A percentile compares a stretch with the other conserved stretches of the same genome.
These are phyloP conservation scores for Corella eumyota DNA, from an alignment of 23 tunicate species.

Conservation along the genomic window DNA sequence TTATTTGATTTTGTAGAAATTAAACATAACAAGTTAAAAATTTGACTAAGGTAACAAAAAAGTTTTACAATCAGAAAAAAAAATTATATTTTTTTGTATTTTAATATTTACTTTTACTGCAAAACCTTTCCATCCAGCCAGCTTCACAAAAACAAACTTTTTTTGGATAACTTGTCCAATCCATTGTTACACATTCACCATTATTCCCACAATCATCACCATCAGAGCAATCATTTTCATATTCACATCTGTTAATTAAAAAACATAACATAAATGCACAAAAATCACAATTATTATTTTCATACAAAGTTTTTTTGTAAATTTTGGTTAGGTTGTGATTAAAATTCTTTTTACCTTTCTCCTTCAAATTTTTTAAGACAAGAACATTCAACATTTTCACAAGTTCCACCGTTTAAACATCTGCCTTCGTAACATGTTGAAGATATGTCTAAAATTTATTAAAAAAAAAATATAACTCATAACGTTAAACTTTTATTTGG, in stretches of 20 bases:
- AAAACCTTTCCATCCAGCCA: slow-evolving; percentile 52
- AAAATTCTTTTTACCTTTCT: slow-evolving; percentile 45
- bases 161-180: slow-evolving; percentile 15
- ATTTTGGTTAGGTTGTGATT: too few relatives aligned
- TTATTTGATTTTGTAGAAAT: too few relatives aligned
- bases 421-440: slow-evolving; percentile 23
- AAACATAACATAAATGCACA: background rate
- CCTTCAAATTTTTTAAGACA: slow-evolving; percentile 27
- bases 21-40: too few relatives aligned
- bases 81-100: background rate
- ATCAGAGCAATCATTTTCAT: slow-evolving; percentile 44
- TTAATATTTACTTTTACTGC: slow-evolving; percentile 27
- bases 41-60: too few relatives aligned
- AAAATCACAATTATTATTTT: background rate
- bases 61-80: too few relatives aligned
- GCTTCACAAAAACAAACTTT: slow-evolving; percentile 47
- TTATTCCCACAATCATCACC: slow-evolving; percentile 24
- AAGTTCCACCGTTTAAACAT: slow-evolving; percentile 54
- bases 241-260: slow-evolving; percentile 28
- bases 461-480: background rate
- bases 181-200: slow-evolving; percentile 28
- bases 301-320: background rate
- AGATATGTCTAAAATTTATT: too few relatives aligned
- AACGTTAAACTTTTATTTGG: background rate
- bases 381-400: slow-evolving; percentile 23